Percentiles rank a stretch among this genome's conserved stretches.
phyloP scores from a whole-genome alignment of 2,113 vertebrate species.

The Chunga burmeisteri region DNA sequence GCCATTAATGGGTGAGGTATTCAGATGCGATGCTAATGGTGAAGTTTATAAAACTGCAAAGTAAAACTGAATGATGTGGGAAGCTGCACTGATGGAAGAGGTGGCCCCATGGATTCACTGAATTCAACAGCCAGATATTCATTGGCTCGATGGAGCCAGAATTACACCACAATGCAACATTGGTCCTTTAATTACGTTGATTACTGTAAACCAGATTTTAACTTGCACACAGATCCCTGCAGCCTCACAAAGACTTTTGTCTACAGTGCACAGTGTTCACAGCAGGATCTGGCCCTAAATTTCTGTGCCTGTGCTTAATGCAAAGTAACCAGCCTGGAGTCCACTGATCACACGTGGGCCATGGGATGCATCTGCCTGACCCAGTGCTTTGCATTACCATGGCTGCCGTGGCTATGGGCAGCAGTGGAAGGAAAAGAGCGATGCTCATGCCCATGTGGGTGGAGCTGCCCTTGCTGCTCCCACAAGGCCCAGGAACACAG shows the following conservation, averaged over 20 bases:
- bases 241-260: neutral
- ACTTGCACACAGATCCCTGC: neutral
- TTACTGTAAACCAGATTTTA: neutral
- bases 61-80: neutral
- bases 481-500: rapidly evolving
- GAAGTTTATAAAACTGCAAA: neutral
- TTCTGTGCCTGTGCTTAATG: neutral
- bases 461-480: neutral
- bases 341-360: rapidly evolving
- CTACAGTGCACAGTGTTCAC: neutral
- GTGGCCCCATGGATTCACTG: neutral
- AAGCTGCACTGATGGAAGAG: neutral
- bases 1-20: neutral
- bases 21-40: neutral
- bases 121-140: neutral
- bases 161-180: neutral
- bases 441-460: neutral
- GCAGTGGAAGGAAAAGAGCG: neutral
- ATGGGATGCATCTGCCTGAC: neutral
- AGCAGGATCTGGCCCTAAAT: neutral
- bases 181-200: neutral
- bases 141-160: neutral
- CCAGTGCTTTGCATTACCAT: neutral
- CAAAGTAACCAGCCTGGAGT: neutral
- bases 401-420: neutral